These are phyloP conservation scores for Lasioglossum malachurum DNA, from an alignment of 2,888 invertebrate species.

Conservation along the genomic window DNA sequence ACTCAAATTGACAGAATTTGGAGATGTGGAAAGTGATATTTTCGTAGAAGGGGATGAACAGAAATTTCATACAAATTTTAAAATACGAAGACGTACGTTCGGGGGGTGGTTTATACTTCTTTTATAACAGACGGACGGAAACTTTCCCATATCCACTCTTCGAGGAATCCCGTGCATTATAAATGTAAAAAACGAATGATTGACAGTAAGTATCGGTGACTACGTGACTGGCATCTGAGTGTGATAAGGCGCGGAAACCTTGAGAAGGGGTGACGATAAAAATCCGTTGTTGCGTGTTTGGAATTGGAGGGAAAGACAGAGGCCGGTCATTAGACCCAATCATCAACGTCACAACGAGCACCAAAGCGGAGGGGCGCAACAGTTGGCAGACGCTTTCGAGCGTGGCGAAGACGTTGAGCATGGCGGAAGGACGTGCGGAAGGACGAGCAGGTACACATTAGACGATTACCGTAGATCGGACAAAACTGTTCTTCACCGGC, in stretches of 20 bases:
- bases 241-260: constrained; percentile 10
- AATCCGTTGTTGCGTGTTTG: constrained; percentile 27
- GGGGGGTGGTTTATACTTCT: background rate
- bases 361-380: constrained; percentile 73
- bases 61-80: too few species aligned
- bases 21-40: too few species aligned
- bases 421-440: constrained; percentile 72
- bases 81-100: background rate
- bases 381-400: constrained; percentile 76
- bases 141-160: background rate
- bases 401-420: constrained; percentile 78
- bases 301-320: constrained; percentile 37
- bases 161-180: background rate
- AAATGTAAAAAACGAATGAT: background rate
- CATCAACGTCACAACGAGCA: constrained; percentile 43
- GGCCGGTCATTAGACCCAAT: constrained; percentile 53
- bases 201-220: background rate
- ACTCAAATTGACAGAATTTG: too few species aligned
- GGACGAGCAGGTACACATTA: constrained; percentile 69
- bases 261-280: constrained; percentile 28
- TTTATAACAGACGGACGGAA: background rate
- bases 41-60: too few species aligned
- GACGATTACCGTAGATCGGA: constrained; percentile 62
- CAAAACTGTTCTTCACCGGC: constrained; percentile 50
- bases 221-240: background rate